These are phyloP conservation scores for Chondrilla cf. caribensis DNA, from an alignment of 37 sponge, comb jelly and placozoan genomes.

Conservation along the genomic window DNA sequence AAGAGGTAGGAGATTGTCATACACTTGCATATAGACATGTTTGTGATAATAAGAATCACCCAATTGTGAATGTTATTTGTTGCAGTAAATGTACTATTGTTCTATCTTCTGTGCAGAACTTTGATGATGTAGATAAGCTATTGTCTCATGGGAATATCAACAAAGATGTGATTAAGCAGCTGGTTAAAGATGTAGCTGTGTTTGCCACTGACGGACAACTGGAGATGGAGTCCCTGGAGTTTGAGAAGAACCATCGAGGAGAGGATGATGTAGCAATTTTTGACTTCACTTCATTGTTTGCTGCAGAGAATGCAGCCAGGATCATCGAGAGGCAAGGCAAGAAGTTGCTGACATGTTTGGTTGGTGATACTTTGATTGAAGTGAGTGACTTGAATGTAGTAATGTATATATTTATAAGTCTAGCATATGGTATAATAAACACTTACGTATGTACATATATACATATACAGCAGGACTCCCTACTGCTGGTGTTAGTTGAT, in stretches of 20 bases:
- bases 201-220: slow-evolving; percentile 72
- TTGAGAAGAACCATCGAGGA: slow-evolving; percentile 67
- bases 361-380: slow-evolving; percentile 86
- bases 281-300: slow-evolving; percentile 91
- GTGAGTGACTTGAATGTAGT: slow-evolving; percentile 30
- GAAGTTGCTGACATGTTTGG: slow-evolving; percentile 69
- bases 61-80: too few species aligned
- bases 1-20: slow-evolving; percentile 42
- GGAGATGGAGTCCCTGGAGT: slow-evolving; percentile 58
- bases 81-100: too few species aligned
- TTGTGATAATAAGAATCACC: not conserved
- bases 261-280: slow-evolving; percentile 85
- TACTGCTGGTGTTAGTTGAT: too few species aligned
- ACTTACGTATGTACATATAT: too few species aligned
- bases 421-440: not conserved
- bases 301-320: slow-evolving; percentile 68
- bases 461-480: not conserved
- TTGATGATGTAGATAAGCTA: slow-evolving; percentile 54
- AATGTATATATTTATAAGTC: not conserved
- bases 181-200: slow-evolving; percentile 73
- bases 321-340: slow-evolving; percentile 78
- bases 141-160: slow-evolving; percentile 55
- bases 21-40: not conserved
- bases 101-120: slow-evolving; percentile 41
- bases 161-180: slow-evolving; percentile 39